A percentile compares a stretch with the other conserved stretches of the same genome.
These are phyloP conservation scores for Sipha maydis DNA, from an alignment of 2,888 invertebrate species.

Conservation along the genomic window DNA sequence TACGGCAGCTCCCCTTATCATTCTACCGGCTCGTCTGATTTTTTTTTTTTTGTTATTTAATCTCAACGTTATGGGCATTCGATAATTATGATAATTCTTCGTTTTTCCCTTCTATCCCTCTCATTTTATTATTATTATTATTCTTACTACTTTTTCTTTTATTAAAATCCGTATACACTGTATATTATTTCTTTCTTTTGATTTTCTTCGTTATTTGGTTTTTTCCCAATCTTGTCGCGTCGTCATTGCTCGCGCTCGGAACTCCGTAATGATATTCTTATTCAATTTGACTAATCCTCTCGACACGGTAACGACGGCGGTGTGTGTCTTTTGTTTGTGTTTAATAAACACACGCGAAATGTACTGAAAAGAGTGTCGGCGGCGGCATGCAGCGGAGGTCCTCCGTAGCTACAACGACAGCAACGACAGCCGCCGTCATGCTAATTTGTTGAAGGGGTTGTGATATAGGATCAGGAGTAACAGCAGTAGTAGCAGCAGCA, in stretches of 20 bases:
- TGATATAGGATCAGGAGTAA: not conserved
- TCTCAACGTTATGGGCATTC: constrained; percentile 35
- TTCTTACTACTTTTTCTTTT: constrained; percentile 33
- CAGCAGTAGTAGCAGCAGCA: not conserved
- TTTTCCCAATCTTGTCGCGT: not conserved
- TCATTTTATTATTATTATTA: constrained; percentile 18
- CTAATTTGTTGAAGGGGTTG: constrained; percentile 53
- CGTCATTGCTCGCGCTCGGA: not conserved
- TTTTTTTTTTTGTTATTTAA: constrained; percentile 37
- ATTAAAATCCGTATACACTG: not conserved
- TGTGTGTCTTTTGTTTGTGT: constrained; percentile 34
- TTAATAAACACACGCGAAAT: constrained; percentile 15
- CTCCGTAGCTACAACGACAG: not conserved
- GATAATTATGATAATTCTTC: constrained; percentile 59
- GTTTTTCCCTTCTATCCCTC: not conserved
- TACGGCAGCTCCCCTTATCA: constrained; percentile 21
- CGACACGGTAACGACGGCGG: not conserved
- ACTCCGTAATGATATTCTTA: not conserved
- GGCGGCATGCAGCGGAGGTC: not conserved
- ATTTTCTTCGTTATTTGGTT: not conserved
- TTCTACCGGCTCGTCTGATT: constrained; percentile 11
- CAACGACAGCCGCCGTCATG: constrained; percentile 26
- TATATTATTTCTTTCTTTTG: too few species aligned
- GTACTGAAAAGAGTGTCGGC: not conserved
- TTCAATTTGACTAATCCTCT: constrained; percentile 26